Evolutionary conservation across 2,888 invertebrate species (phyloP), one percentile per base, ranked within the genome.

Genomic region (Alsophila aescularia): DNA sequence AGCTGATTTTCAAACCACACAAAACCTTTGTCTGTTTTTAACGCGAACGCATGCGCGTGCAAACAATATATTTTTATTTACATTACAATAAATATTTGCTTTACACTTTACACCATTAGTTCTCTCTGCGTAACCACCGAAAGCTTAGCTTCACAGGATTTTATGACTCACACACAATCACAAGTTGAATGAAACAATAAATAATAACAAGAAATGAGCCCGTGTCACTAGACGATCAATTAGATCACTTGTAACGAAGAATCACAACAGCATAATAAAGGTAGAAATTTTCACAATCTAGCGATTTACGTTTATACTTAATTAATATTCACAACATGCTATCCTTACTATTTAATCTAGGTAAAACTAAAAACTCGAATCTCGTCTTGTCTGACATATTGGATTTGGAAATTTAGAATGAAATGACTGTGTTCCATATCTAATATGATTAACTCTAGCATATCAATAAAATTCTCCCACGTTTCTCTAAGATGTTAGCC

Each of bases 1-100:
- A 93, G 93, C 93, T 93, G 93, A 93, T 90, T 89, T 85, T 79
- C 89, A 88, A 90, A 87, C 80, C 85, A 88, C 90, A 92, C 90
- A 92, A 92, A 93, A 92, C 92, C 93, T 93, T 93, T 93, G 93
- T 93, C 92, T 92, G 87, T 89, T 88, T 89, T 87, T 81, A 79
- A 83, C 81, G 81, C 77, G 81, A 85, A 89, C 93, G 93, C 93
- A 93, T 93, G 93, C 93, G 93, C 92, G 90, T 81, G 75, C 84
- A 81, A 85, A 80, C 79, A 85, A 86, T 88, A 85, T 88, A 86
- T 90, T 29, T 88, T 87, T 91, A 90, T 90, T 90, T 90, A 90
- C 89, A 90, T 89, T 89, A 88, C 84, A 87, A 76, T 81, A 49
- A 81, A 81, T 60, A 56, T 76, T 79, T 67, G 67, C 72, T 68